Evolutionary conservation across 2,888 invertebrate genomes (phyloP), one percentile per base, ranked within the genome.

Genomic region (Sphecodes monilicornis): DNA sequence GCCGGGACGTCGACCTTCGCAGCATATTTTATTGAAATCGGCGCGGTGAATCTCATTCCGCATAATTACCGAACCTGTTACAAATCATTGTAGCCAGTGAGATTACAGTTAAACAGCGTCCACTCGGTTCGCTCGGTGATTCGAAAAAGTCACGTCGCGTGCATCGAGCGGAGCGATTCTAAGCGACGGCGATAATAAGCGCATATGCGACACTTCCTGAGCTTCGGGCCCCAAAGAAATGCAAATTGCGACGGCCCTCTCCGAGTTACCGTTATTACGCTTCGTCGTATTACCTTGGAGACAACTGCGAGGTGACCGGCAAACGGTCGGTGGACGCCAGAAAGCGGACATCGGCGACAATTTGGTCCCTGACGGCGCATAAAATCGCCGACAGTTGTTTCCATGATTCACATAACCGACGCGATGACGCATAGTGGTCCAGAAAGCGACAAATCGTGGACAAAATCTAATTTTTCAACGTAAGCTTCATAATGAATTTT

Each of bases 251-350:
- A 39, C 39, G 70, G 78, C 57, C 54, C 74, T 57, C 11, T n/a
- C 43, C 39, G 64, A 60, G 85, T 80, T 68, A 87, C 89, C 80
- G 87, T 84, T 87, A 89, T 78, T 80, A 82, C 78, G 87, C 69
- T 66, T 71, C 57, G 68, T 80, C 76, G 78, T 82, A 60, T 76
- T 22, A 71, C 82, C 73, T 39, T 60, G 66, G n/a, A 86, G 76
- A 84, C 85, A 80, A 76, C 78, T 64, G 50, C 50, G n/a, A 50
- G 50, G 68, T n/a, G 11, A 29, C 57, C 6, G 41, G 75, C 36
- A 39, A 64, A 72, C 74, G 43, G 50, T 74, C 81, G 81, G 85
- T 16, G 18, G n/a, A 36, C 11, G 57, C 29, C 11, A 26, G 22
- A 43, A 41, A 10, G 54, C 50, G 3, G 50, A 50, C 50, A 41